These are phyloP conservation scores for Pipra filicauda DNA, from an alignment of 2,113 vertebrate species.

Conservation along the genomic window DNA sequence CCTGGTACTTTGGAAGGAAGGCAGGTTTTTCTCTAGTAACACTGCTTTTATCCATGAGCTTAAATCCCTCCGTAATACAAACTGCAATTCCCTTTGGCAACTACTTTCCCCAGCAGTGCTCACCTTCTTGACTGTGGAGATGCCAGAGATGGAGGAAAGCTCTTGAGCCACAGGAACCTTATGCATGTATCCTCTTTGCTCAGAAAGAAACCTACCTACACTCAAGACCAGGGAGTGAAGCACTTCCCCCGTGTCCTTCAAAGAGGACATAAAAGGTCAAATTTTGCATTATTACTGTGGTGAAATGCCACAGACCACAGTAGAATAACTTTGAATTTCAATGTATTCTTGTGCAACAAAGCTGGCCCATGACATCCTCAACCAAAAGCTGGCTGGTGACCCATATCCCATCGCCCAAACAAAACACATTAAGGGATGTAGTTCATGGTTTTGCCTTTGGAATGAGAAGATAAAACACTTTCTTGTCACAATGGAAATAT, in stretches of 20 bases:
- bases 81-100: not conserved
- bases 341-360: slow-evolving; percentile 17
- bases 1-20: not conserved
- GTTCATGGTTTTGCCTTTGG: not conserved
- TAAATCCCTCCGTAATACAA: not conserved
- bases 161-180: not conserved
- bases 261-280: not conserved
- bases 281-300: not conserved
- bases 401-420: not conserved
- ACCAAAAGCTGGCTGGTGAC: not conserved
- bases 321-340: not conserved
- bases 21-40: not conserved
- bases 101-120: not conserved
- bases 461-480: slow-evolving; percentile 14
- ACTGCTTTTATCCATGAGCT: not conserved
- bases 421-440: not conserved
- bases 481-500: not conserved
- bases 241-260: not conserved
- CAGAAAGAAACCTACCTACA: not conserved
- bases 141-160: not conserved
- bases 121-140: not conserved
- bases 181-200: not conserved
- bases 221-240: not conserved
- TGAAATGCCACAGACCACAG: slow-evolving; percentile 17
- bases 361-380: not conserved